Evolutionary conservation across 1,140 invertebrate genomes (phyloP).

Genomic region (Samia ricini): DNA sequence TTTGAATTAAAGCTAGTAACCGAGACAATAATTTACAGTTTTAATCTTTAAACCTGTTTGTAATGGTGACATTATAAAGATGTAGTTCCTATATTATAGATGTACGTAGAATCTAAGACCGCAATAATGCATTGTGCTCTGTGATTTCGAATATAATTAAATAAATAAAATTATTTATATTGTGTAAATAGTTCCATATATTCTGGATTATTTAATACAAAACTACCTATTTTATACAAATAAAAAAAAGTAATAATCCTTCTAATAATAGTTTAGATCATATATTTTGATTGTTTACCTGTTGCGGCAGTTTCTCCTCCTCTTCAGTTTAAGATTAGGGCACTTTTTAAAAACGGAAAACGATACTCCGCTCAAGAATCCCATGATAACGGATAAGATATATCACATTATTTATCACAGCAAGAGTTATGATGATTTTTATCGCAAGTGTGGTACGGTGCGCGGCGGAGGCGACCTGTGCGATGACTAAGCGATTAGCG

Average conservation of each 20-base stretch:
- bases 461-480: constrained; percentile 41
- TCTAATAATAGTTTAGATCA: not conserved
- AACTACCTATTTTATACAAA: not conserved
- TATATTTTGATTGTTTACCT: constrained; percentile 23
- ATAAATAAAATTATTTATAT: not conserved
- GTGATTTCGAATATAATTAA: no score
- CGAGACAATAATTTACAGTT: not conserved
- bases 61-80: not conserved
- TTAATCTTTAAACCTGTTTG: not conserved
- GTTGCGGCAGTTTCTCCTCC: constrained; percentile 29
- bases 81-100: not conserved
- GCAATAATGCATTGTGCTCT: not conserved
- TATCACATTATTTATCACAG: constrained; percentile 55
- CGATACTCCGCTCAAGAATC: constrained; percentile 54
- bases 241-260: not conserved
- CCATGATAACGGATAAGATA: constrained; percentile 44
- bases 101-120: not conserved
- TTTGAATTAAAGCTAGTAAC: no score
- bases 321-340: constrained; percentile 54
- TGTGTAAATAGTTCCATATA: not conserved
- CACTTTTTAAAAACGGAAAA: constrained; percentile 70
- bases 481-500: constrained; percentile 63
- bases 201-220: not conserved
- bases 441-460: constrained; percentile 45
- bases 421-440: constrained; percentile 28